Percentiles rank a stretch among this genome's conserved stretches.
These are phyloP conservation scores for Gallinago jamesoni DNA, from an alignment of 2,113 vertebrate genomes.

Conservation along the genomic window DNA sequence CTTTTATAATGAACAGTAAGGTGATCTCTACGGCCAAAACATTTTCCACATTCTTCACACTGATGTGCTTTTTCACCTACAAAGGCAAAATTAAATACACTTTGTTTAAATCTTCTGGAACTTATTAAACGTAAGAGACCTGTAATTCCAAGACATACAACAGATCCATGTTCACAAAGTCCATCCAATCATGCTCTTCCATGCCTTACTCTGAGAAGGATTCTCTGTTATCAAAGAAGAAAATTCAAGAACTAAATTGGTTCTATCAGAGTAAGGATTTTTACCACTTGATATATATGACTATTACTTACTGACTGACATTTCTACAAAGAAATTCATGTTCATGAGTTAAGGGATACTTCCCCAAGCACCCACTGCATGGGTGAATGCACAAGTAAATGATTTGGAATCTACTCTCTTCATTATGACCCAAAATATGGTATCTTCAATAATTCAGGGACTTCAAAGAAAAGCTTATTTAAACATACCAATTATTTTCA, in stretches of 20 bases:
- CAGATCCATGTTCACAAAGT: neutral
- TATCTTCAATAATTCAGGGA: neutral
- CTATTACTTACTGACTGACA: neutral
- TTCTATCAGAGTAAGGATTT: neutral
- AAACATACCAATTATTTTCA: neutral
- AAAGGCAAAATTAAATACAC: neutral
- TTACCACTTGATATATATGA: neutral
- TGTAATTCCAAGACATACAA: neutral
- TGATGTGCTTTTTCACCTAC: slow-evolving; percentile 97
- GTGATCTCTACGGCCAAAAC: slow-evolving; percentile 94
- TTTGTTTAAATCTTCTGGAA: neutral
- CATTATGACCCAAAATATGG: neutral
- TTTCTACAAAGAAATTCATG: neutral
- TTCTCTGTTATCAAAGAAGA: neutral
- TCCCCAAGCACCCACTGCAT: neutral
- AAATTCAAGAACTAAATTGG: neutral
- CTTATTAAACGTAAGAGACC: neutral
- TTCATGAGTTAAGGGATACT: neutral
- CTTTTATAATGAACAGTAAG: slow-evolving; percentile 97
- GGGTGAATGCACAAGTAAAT: neutral
- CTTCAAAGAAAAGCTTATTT: neutral
- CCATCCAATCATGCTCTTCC: neutral
- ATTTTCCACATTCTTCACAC: slow-evolving; percentile 98
- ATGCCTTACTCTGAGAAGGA: neutral
- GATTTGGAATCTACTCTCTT: neutral